Base-by-base conservation (phyloP, 2,888 invertebrate genomes). In the Athalia circularis region DNA sequence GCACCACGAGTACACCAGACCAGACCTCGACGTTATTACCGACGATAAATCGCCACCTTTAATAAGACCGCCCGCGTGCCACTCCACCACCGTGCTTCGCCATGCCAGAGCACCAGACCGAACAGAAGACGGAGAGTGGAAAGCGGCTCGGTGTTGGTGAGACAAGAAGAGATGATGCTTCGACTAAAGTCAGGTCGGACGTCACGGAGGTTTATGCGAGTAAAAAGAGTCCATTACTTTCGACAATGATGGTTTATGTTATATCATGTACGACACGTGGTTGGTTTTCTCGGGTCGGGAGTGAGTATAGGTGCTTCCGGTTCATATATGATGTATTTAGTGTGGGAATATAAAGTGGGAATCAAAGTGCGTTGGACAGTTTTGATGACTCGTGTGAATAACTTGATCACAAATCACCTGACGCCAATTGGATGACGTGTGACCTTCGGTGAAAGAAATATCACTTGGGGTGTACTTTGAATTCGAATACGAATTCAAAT, bases 1-100 rank as follows among this genome's bases (percentile, higher is more conserved):
- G 59, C 48, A 48, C 80, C 61, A 80, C 82, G 79, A 82, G 81
- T 79, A 81, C 85, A 80, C 86, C 87, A 87, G 87, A 80, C 86
- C 87, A 87, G 87, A 89, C 87, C 88, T 86, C 87, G 87, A 86
- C 87, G 87, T 89, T 89, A 89, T 89, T 89, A 88, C 89, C 84
- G 85, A 86, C 89, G 85, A 89, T 89, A 89, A 89, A 89, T 89
- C 89, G 88, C 87, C 87, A 86, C 87, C 86, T 89, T 89, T 89
- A 89, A 89, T 89, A 89, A 89, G 88, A 88, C 87, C 72, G 77
- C 79, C 77, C 82, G 83, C 64, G 75, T 64, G 64, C 75, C 75
- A 75, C 62, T 62, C 75, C 50, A 61, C 29, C 43, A 43, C 29
- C 52, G 75, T 47, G 75, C 62, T 75, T 75, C 75, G 75, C 75